Conservation (phyloP, 2,113 vertebrate species). For the Prietella phreatophila region DNA sequence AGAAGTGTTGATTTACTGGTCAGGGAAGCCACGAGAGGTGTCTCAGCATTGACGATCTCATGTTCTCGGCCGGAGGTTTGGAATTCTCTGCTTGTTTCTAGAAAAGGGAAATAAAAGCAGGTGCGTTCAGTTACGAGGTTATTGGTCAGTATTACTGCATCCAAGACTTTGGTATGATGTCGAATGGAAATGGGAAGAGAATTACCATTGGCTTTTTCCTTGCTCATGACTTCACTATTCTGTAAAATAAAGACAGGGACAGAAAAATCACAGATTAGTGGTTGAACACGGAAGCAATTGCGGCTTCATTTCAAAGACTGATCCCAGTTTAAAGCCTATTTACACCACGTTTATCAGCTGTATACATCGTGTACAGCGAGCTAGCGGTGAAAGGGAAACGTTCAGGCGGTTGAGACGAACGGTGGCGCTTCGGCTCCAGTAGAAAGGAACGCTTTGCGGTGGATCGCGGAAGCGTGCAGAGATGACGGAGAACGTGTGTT, state of each 20-base stretch:
- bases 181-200: no score
- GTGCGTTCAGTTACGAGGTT: background rate
- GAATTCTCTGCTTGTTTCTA: rapidly evolving
- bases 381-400: background rate
- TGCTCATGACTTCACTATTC: background rate
- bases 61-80: rapidly evolving
- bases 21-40: background rate
- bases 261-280: background rate
- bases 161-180: background rate
- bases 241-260: background rate
- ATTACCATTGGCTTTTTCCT: background rate
- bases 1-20: background rate
- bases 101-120: no score
- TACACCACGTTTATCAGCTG: background rate
- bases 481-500: no score
- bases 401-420: background rate
- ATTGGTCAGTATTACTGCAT: background rate
- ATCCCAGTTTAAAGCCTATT: background rate
- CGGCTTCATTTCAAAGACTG: background rate
- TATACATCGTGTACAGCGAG: rapidly evolving
- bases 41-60: rapidly evolving
- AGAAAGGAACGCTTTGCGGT: no score
- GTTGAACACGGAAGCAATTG: background rate
- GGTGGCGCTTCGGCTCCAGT: no score
- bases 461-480: background rate